Percentiles rank a stretch among this genome's conserved stretches.
Evolutionary conservation across 2,113 vertebrate species (phyloP).

Genomic region (Callipepla californica): DNA sequence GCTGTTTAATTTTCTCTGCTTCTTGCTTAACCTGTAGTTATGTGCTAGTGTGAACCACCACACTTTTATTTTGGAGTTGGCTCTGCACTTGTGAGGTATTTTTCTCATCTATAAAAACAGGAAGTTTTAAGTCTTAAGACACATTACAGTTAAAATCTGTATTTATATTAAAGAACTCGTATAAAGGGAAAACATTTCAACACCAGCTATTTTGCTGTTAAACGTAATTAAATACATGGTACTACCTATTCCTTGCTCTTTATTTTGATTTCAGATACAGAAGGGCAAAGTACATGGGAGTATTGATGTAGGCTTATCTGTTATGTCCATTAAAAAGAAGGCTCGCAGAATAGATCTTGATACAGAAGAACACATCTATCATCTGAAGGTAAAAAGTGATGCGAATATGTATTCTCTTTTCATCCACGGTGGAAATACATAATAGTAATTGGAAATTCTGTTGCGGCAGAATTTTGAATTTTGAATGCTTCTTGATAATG

Average conservation of each 20-base stretch:
- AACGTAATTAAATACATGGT: neutral
- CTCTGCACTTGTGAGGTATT: neutral
- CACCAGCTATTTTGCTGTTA: neutral
- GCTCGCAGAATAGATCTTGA: conserved; percentile 96
- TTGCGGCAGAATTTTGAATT: neutral
- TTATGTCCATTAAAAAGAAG: conserved; percentile 99
- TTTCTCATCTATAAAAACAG: neutral
- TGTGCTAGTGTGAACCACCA: neutral
- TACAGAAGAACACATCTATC: conserved; percentile 98
- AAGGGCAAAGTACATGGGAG: conserved; percentile 97
- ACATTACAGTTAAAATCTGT: neutral
- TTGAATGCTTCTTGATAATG: neutral
- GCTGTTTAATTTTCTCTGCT: neutral
- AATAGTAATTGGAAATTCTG: neutral
- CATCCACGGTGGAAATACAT: neutral
- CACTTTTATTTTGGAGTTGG: neutral
- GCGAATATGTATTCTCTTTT: neutral
- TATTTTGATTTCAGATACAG: conserved; percentile 87
- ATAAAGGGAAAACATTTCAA: neutral
- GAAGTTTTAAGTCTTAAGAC: neutral
- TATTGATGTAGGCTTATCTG: conserved; percentile 97
- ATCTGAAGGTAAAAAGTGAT: conserved; percentile 88
- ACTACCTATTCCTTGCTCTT: neutral
- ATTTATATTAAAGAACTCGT: neutral
- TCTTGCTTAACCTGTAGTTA: neutral